Base-by-base conservation (phyloP, 2,797 vertebrate genomes). In the Diglossa cyanea region DNA sequence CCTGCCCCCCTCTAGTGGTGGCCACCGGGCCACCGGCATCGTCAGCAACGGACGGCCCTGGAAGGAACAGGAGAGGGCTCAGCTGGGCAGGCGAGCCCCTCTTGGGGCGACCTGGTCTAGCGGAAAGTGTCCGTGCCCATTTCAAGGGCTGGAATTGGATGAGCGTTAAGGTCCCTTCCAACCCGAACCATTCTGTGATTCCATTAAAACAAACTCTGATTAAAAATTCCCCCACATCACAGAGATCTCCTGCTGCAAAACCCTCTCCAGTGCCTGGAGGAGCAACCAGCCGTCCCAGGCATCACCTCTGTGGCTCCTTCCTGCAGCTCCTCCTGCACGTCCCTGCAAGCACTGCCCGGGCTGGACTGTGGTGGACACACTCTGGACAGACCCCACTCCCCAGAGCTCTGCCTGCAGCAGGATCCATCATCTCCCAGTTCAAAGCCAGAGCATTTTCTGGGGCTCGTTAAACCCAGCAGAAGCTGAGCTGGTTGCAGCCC, bases 1-100 rank as follows among this genome's bases (percentile, higher is more conserved):
- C 92, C 53, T 92, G 76, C 90, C 2, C 92, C 94, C 94, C 75
- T 94, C 95, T 95, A 93, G 96, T 3, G 65, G 93, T 88, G 89
- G 61, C 73, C 91, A 78, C 28, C 2, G 2, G 65, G 80, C 77
- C 74, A 50, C 62, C 6, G 1, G 26, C 86, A 24, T 23, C 7
- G 0, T 62, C 61, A 23, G 16, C 65, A 53, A 4, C 3, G 0
- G 37, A 55, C 33, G 16, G 6, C n/a, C 15, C 14, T 30, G 57
- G 4, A 30, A 15, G 3, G 20, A 62, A 0, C 23, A 50, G 24
- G 19, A 7, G 7, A 68, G 28, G 30, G 54, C 31, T 76, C 51
- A 19, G 45, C 54, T 9, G 48, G 53, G 37, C 61, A 33, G 39
- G 6, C 2, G 10, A 83, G 21, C 30, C 50, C 24, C 24, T 17